Conservation (phyloP, 2,888 invertebrate species). For the Dynastes maya region DNA sequence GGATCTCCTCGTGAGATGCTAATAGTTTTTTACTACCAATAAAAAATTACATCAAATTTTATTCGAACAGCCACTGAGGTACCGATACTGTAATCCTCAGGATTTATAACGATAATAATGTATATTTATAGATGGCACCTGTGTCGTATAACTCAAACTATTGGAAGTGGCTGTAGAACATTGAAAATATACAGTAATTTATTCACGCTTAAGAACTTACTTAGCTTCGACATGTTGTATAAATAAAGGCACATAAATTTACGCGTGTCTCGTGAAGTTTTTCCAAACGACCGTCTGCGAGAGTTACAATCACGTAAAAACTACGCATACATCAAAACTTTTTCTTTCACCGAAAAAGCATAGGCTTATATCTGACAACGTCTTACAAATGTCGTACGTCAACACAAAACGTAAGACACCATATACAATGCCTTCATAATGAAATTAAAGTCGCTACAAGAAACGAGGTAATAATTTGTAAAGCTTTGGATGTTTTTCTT, state of each 20-base stretch:
- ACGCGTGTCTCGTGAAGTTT: conserved; percentile 21
- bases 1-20: no score
- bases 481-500: not conserved
- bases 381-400: conserved; percentile 36
- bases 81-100: conserved; percentile 26
- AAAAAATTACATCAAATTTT: no score
- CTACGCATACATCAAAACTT: conserved; percentile 42
- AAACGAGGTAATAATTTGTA: no score
- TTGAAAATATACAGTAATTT: conserved; percentile 41
- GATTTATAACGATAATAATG: conserved; percentile 41
- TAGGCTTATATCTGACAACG: conserved; percentile 18
- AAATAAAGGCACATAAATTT: conserved; percentile 47
- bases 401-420: conserved; percentile 6
- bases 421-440: not conserved
- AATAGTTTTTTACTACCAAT: no score
- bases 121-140: conserved; percentile 43
- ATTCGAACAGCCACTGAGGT: no score
- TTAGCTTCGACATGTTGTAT: conserved; percentile 46
- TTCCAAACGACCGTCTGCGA: not conserved
- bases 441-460: not conserved
- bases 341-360: conserved; percentile 15
- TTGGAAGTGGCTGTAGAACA: conserved; percentile 26
- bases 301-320: conserved; percentile 43
- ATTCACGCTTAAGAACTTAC: conserved; percentile 45
- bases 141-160: conserved; percentile 39